Percentiles rank a stretch among this genome's conserved stretches.
These are phyloP conservation scores for Tridacna crocea DNA, from an alignment of 2,888 invertebrate species.

Conservation along the genomic window DNA sequence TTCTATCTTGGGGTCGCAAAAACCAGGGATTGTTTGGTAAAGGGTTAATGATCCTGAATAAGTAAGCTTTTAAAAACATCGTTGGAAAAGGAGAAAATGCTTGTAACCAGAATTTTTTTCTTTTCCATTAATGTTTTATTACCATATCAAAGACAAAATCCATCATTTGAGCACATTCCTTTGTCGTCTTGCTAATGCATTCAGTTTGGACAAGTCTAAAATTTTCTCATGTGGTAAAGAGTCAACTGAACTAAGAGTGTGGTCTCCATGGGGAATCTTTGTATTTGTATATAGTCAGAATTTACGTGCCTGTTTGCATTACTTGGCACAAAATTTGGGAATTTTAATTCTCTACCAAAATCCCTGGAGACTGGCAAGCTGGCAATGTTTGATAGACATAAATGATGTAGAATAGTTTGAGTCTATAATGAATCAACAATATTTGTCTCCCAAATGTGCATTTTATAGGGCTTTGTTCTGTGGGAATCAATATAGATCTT, in stretches of 20 bases:
- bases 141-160: too few relatives aligned
- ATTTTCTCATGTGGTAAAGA: background rate
- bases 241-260: background rate
- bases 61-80: too few relatives aligned
- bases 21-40: too few relatives aligned
- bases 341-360: constrained; percentile 2
- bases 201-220: background rate
- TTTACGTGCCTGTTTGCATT: constrained; percentile 16
- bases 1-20: too few relatives aligned
- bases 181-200: background rate
- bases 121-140: too few relatives aligned
- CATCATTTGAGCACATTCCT: too few relatives aligned
- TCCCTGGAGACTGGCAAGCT: background rate
- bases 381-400: constrained; percentile 8
- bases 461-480: constrained; percentile 11
- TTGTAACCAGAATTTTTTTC: too few relatives aligned
- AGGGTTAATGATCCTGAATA: too few relatives aligned
- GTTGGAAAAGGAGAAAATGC: too few relatives aligned
- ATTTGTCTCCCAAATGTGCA: constrained; percentile 23
- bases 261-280: too few relatives aligned
- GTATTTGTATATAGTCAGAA: too few relatives aligned
- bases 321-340: constrained; percentile 10
- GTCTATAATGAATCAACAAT: constrained; percentile 3
- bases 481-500: background rate
- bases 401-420: background rate